Evolutionary conservation across 2,888 invertebrate genomes (phyloP), one percentile per base, ranked within the genome.

Genomic region (Tetramorium bicarinatum): DNA sequence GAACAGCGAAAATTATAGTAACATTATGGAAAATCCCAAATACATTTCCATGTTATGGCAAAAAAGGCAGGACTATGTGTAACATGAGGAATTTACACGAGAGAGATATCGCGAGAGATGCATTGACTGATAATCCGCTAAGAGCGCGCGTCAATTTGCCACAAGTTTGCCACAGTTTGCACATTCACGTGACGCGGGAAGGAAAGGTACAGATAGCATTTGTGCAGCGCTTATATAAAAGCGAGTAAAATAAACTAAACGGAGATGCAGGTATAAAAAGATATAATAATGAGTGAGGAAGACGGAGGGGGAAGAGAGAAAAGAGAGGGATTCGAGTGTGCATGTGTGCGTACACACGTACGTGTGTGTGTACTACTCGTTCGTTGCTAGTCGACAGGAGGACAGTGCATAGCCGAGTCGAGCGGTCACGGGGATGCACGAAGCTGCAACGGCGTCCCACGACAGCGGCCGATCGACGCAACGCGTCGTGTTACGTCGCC

Each of bases 401-500:
- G 66, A 74, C 84, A 72, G 66, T 83, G 71, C 82, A 82, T 85
- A 83, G 87, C 79, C 82, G 76, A 80, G 54, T 85, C 87, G 86
- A 85, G 59, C 41, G 44, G 13, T 21, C 61, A 80, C 87, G 88
- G 90, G 86, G 86, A 49, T 52, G 13, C 18, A 38, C 90, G 89
- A 86, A 81, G 41, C 9, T 52, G 54, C 34, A 61, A 44, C 87
- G 87, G 84, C 85, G 74, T 83, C 79, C 79, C 44, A 82, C 91
- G 86, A 85, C 83, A 67, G 54, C 49, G 21, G 61, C 69, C 91
- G 91, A 87, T 80, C 85, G 90, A 89, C 83, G 84, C 85, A 85
- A 84, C 85, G 87, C 88, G 85, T 74, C 81, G 85, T 82, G 85
- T 90, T 90, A 88, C 90, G 85, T 88, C 80, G 89, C 85, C 77